Conservation (phyloP, 2,888 invertebrate species). For the Andrena trimmerana region DNA sequence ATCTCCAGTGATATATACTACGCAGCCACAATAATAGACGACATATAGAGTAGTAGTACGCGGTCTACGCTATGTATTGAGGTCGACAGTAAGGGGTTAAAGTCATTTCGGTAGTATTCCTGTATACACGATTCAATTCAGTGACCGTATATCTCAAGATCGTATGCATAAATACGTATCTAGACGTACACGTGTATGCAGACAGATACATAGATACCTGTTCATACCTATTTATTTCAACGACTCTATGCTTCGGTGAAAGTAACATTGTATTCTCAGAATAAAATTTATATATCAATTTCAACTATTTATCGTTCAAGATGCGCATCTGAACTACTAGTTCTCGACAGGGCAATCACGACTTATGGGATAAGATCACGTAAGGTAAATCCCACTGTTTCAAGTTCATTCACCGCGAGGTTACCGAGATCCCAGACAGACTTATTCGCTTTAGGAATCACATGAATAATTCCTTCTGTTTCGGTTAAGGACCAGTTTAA, state of each 20-base stretch:
- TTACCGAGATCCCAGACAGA: background rate
- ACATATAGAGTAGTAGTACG: conserved; percentile 22
- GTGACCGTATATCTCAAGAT: conserved; percentile 40
- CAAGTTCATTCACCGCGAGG: background rate
- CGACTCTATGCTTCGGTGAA: background rate
- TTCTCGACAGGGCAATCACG: background rate
- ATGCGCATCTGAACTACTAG: background rate
- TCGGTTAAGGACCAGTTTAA: conserved; percentile 18
- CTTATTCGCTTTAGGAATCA: conserved; percentile 26
- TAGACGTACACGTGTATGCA: background rate
- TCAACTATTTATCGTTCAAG: background rate
- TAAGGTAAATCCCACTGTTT: background rate
- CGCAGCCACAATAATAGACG: conserved; percentile 50
- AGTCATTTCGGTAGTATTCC: conserved; percentile 48
- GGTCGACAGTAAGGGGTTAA: conserved; percentile 57
- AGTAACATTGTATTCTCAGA: too few species aligned
- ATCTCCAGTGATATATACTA: conserved; percentile 47
- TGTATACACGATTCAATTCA: conserved; percentile 39
- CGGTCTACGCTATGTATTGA: conserved; percentile 32
- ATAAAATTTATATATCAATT: conserved; percentile 4
- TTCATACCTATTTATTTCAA: background rate
- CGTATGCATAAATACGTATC: conserved; percentile 25
- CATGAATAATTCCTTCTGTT: conserved; percentile 42
- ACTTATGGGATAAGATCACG: background rate
- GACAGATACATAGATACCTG: background rate